Evolutionary conservation across 2,888 invertebrate genomes (phyloP), one percentile per base, ranked within the genome.

Genomic region (Acheta domesticus): DNA sequence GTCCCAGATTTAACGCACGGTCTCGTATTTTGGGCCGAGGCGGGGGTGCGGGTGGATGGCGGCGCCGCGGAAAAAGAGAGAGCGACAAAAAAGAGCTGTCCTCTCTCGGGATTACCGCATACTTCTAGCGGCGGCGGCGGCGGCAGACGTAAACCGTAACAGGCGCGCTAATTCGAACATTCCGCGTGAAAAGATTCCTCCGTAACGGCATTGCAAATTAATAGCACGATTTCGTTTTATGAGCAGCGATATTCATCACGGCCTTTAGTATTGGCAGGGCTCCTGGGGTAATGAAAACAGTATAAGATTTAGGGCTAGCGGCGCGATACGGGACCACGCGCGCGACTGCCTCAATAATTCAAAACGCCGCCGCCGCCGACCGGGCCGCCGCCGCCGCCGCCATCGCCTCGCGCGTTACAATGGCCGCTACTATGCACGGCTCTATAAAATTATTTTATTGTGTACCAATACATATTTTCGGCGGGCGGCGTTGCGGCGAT

Each of bases 161-260:
- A 12, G 62, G 62, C 16, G 62, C 62, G 62, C 14, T 62, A 62
- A 62, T 62, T 62, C 62, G 62, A 62, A 14, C 62, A n/a, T 62
- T 62, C 62, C n/a, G 62, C 14, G 62, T n/a, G 62, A 62, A 62
- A 62, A 62, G 62, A 62, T 19, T 62, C 62, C 62, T n/a, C 36
- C 36, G 36, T 36, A 36, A 36, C 36, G 36, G 36, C 36, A 36
- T 36, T 36, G 62, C 62, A n/a, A 62, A 62, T 62, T 62, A 62
- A 19, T 62, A 62, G 62, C 62, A n/a, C 62, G 62, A 62, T 62
- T 62, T 62, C 62, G 62, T 62, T 62, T 62, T 62, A 62, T 62
- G 62, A 62, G 62, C 62, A n/a, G 62, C 62, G 62, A n/a, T 62
- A 62, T 62, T 62, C 62, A 62, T 62, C 62, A 62, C 62, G 62